Conservation (phyloP, 2,113 vertebrate genomes). For the Typhlomys cinereus region DNA sequence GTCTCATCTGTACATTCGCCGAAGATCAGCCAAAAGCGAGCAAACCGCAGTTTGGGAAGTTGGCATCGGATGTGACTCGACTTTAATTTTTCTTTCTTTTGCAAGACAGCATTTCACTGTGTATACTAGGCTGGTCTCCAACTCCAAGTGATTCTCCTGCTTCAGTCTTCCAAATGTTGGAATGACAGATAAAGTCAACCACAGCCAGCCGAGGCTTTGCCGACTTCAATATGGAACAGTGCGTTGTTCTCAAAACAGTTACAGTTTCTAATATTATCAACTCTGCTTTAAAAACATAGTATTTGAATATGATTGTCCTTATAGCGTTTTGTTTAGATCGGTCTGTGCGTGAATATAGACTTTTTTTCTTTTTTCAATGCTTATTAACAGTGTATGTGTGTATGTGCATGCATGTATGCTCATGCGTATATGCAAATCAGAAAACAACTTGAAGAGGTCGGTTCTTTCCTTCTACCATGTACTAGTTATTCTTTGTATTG, state of each 20-base stretch:
- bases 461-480: no score
- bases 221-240: neutral
- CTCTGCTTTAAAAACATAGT: neutral
- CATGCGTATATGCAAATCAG: no score
- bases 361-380: no score
- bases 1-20: slow-evolving; percentile 37
- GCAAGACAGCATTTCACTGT: neutral
- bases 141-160: neutral
- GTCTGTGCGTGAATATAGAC: neutral
- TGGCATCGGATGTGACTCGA: slow-evolving; percentile 14
- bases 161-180: neutral
- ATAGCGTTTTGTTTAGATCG: neutral
- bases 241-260: neutral
- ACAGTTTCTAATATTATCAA: neutral
- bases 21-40: slow-evolving; percentile 13
- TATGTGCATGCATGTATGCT: no score
- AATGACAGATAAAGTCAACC: neutral
- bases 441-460: no score
- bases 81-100: neutral
- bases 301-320: neutral
- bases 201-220: neutral
- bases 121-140: neutral
- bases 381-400: no score
- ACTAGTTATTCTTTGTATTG: no score
- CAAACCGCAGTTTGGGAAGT: neutral